Evolutionary conservation across 2,888 invertebrate species (phyloP).

Genomic region (Liopterus haemorrhoidalis): DNA sequence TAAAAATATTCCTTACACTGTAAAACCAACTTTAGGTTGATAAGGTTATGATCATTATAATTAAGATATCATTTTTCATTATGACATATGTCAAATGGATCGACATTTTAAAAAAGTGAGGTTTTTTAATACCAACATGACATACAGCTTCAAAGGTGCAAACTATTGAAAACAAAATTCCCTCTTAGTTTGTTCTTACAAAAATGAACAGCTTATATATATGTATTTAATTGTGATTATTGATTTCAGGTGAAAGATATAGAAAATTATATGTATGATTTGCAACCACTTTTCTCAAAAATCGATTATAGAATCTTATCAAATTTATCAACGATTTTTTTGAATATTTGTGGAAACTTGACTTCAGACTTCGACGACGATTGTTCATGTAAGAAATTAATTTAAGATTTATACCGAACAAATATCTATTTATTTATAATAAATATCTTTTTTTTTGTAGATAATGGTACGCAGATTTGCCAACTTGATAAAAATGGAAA

Average conservation of each 20-base stretch:
- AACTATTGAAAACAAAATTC: too few species aligned
- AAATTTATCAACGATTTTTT: constrained; percentile 6
- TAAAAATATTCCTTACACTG: too few species aligned
- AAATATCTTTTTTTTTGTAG: constrained; percentile 7
- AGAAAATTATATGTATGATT: constrained; percentile 8
- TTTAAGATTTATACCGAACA: background rate
- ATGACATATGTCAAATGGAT: too few species aligned
- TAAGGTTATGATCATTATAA: too few species aligned
- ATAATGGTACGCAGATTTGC: constrained; percentile 13
- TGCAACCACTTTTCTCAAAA: constrained; percentile 2
- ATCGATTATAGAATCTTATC: constrained; percentile 7
- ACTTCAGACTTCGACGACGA: background rate
- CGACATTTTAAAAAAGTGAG: too few species aligned
- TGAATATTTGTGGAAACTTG: constrained; percentile 16
- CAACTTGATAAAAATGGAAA: constrained; percentile 1
- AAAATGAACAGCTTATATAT: too few species aligned
- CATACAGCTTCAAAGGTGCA: too few species aligned
- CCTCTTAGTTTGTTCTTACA: too few species aligned
- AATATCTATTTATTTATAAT: too few species aligned
- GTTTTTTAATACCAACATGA: too few species aligned
- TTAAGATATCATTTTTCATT: too few species aligned
- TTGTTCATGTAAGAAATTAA: constrained; percentile 7
- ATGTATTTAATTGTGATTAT: constrained; percentile 2
- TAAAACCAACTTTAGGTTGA: too few species aligned
- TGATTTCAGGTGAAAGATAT: constrained; percentile 5